Conservation (phyloP, 1,140 invertebrate genomes). For the Plectrocnemia conspersa region DNA sequence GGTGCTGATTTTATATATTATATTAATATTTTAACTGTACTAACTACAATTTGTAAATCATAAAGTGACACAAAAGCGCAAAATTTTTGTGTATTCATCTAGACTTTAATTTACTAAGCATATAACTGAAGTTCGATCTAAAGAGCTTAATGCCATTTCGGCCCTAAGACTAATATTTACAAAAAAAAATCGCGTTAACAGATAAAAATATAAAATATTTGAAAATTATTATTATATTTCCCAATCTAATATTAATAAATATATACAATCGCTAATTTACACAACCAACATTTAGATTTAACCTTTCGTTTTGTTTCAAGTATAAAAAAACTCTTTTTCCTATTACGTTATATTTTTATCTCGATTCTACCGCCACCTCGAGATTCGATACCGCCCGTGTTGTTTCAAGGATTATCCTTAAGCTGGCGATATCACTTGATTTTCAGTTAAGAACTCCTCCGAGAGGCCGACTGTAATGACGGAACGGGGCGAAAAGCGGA, state of each 20-base stretch:
- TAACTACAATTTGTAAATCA: no score
- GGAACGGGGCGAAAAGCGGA: not conserved
- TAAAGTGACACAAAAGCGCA: no score
- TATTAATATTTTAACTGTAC: no score
- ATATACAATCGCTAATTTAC: not conserved
- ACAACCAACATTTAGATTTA: not conserved
- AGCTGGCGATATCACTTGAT: slow-evolving; percentile 14
- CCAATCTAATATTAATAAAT: not conserved
- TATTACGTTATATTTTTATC: not conserved
- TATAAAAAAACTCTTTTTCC: not conserved
- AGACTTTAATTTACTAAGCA: no score
- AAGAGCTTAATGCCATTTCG: no score
- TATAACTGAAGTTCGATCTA: no score
- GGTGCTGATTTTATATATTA: no score
- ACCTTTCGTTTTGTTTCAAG: not conserved
- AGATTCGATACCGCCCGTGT: not conserved
- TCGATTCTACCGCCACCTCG: not conserved
- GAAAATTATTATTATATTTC: not conserved
- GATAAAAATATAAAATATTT: not conserved
- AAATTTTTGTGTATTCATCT: no score
- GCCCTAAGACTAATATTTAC: no score
- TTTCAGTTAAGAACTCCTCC: slow-evolving; percentile 12
- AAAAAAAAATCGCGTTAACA: not conserved
- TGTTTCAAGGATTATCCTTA: slow-evolving; percentile 8
- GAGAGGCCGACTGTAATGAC: not conserved